A percentile compares a stretch with the other conserved stretches of the same genome.
These are phyloP conservation scores for Entosphenus tridentatus DNA, from an alignment of 2,113 vertebrate genomes.

Conservation along the genomic window DNA sequence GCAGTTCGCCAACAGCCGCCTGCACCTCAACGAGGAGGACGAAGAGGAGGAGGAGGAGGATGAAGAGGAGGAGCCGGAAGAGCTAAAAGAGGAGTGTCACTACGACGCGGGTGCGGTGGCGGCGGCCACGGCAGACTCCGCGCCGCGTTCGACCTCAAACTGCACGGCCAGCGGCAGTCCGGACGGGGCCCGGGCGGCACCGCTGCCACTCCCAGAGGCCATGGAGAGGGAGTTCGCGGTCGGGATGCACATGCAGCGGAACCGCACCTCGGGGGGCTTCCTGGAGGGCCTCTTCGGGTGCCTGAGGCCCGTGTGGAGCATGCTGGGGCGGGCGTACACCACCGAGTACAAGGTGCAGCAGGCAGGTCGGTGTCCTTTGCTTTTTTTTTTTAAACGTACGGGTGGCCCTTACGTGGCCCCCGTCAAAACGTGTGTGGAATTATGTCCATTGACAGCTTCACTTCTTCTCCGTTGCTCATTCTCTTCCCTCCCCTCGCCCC, in stretches of 20 bases:
- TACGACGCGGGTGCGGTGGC: background rate
- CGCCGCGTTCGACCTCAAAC: constrained; percentile 16
- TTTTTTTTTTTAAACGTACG: too few species aligned
- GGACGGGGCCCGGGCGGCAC: constrained; percentile 16
- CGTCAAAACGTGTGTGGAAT: too few species aligned
- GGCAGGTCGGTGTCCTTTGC: constrained; percentile 31
- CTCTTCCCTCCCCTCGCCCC: too few species aligned
- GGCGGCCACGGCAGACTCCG: constrained; percentile 5
- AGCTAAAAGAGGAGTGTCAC: background rate
- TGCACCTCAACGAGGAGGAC: constrained; percentile 54
- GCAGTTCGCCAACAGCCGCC: constrained; percentile 57
- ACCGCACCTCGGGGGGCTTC: constrained; percentile 46
- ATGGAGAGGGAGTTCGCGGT: background rate
- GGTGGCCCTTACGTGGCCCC: too few species aligned
- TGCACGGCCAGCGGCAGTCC: constrained; percentile 16
- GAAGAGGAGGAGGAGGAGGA: constrained; percentile 19
- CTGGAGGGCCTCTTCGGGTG: constrained; percentile 74
- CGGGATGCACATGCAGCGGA: constrained; percentile 38
- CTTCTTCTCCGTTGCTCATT: too few species aligned
- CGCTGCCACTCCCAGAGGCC: background rate
- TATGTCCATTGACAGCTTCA: too few species aligned
- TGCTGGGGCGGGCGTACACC: constrained; percentile 81
- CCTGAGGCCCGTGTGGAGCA: constrained; percentile 70
- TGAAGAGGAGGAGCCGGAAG: constrained; percentile 18
- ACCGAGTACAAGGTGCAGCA: constrained; percentile 66